A percentile compares a stretch with the other conserved stretches of the same genome.
Evolutionary conservation across 53 echinoderm and acorn worm genomes (phyloP).

Genomic region (Paelopatides confundens): DNA sequence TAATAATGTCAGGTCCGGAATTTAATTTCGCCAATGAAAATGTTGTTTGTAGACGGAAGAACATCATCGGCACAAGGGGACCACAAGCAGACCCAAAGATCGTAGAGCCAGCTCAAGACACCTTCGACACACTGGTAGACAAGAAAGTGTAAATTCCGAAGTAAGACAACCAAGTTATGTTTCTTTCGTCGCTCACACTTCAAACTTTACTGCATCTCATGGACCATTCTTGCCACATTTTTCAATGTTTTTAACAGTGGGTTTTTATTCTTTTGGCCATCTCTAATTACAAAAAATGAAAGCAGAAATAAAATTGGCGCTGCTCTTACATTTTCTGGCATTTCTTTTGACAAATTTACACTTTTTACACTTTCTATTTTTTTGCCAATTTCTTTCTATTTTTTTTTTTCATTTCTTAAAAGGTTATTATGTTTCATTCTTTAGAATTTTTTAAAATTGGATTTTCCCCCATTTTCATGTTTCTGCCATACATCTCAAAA

Average conservation of each 20-base stretch:
- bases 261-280: neutral
- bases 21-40: constrained; percentile 4
- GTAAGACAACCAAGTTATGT: neutral
- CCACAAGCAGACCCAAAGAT: constrained; percentile 16
- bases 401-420: too few species aligned
- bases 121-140: constrained; percentile 30
- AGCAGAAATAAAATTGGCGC: neutral
- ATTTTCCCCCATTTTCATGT: neutral
- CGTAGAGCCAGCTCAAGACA: constrained; percentile 24
- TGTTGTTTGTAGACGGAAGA: constrained; percentile 40
- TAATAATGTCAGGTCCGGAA: neutral
- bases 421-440: neutral
- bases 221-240: constrained; percentile 9
- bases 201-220: neutral
- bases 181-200: constrained; percentile 18
- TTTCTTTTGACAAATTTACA: neutral
- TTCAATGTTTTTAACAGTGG: neutral
- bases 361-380: neutral
- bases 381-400: neutral
- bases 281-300: neutral
- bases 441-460: neutral
- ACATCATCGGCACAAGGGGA: constrained; percentile 32
- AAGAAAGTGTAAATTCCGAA: constrained; percentile 25
- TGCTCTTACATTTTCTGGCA: neutral
- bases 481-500: neutral